These are phyloP conservation scores for Macropus fuliginosus DNA, from an alignment of 2,797 vertebrate species.

Conservation along the genomic window DNA sequence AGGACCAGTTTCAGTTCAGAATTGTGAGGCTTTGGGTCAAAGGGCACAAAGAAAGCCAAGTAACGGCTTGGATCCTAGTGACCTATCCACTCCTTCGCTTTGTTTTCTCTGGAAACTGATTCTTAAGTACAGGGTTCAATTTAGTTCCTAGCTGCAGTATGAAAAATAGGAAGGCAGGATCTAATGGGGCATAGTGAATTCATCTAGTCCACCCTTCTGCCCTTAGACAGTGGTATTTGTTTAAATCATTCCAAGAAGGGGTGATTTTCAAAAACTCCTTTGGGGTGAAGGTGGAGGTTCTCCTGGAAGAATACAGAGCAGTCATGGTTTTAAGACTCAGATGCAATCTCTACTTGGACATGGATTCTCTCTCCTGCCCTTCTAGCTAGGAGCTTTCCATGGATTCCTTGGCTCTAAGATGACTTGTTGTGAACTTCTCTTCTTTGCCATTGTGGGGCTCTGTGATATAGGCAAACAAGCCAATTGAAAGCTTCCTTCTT, in stretches of 20 bases:
- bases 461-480: not conserved
- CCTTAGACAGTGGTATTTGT: not conserved
- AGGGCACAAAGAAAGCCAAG: conserved; percentile 23
- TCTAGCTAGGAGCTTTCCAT: not conserved
- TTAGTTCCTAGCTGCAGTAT: not conserved
- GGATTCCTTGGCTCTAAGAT: not conserved
- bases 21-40: conserved; percentile 3
- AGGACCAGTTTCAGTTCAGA: conserved; percentile 12
- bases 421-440: not conserved
- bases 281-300: not conserved
- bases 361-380: not conserved
- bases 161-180: not conserved
- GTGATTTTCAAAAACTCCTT: conserved; percentile 40
- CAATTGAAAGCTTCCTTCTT: not conserved
- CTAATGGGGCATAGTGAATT: not conserved
- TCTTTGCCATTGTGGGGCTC: not conserved
- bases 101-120: not conserved
- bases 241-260: conserved; percentile 3
- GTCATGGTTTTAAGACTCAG: not conserved
- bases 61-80: conserved; percentile 29
- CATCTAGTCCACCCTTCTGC: not conserved
- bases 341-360: not conserved
- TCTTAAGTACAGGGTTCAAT: not conserved
- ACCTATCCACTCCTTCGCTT: not conserved
- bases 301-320: not conserved